Base-by-base conservation (phyloP, 2,888 invertebrate species). In the Patella pellucida region DNA sequence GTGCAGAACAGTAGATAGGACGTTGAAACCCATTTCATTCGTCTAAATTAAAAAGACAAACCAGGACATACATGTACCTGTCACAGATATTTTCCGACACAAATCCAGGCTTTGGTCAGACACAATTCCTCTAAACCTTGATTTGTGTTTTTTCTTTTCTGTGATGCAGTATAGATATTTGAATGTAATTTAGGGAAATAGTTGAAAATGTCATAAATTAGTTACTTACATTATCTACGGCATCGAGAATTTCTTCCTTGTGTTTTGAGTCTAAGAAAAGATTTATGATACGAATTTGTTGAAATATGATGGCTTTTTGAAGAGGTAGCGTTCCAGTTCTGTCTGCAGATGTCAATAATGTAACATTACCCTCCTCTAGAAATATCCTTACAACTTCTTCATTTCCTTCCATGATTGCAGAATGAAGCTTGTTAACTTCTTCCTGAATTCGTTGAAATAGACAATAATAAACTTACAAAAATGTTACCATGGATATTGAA, bases 281-380 rank as follows among this genome's bases (percentile, higher is more conserved):
- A 54, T 84, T 75, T 1, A 82, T 79, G 12, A 86, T 74, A 12
- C 81, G 84, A 14, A 77, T 75, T 19, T 81, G 76, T n/a, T 82
- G 76, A 19, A 81, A 78, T n/a, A 87, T 71, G 15, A 86, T 85
- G n/a, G 86, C 87, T 72, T 86, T 85, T 51, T 85, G 85, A 9
- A 87, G 78, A 62, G 85, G 83, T 71, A 81, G 81, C 67, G 85
- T 71, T 11, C 86, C 86, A 12, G 83, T 82, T 50, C 79, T 75
- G 78, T 86, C 86, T 11, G 81, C 82, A n/a, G 79, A 81, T 19
- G 78, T 50, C 14, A 82, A 76, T 68, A 82, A 77, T 52, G 72
- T 73, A 54, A 83, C 83, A n/a, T 81, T 74, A 41, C 41, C 9
- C 41, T 41, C 41, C 23, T 79, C 81, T 52, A 85, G 77, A 15